Conservation (phyloP, 2,797 vertebrate species). For the Chrysocyon brachyurus region DNA sequence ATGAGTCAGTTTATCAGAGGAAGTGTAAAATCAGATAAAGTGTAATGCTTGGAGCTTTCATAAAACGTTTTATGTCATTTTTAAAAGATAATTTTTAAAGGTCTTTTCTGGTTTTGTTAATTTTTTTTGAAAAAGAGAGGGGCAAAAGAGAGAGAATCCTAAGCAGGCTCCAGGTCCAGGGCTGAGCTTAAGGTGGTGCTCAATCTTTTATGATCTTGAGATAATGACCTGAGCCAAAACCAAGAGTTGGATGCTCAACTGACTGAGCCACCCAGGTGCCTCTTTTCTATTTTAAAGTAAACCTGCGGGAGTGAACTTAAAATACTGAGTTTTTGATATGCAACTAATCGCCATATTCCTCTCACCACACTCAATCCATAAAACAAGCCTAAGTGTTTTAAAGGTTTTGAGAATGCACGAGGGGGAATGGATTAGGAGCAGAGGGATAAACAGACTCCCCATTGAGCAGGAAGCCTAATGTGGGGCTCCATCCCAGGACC, state of each 20-base stretch:
- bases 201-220: not conserved
- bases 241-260: not conserved
- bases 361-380: not conserved
- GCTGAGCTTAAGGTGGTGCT: not conserved
- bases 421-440: not conserved
- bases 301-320: not conserved
- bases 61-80: not conserved
- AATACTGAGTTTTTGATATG: not conserved
- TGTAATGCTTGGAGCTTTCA: not conserved
- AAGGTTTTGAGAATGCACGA: not conserved
- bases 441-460: not conserved
- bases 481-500: not conserved
- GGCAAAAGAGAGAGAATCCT: not conserved
- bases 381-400: not conserved
- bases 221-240: not conserved
- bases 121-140: not conserved
- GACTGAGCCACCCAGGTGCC: not conserved
- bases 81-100: not conserved
- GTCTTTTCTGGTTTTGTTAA: not conserved
- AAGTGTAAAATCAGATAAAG: not conserved
- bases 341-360: not conserved
- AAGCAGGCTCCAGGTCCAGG: not conserved
- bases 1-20: not conserved
- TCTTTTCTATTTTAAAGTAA: not conserved
- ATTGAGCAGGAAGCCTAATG: not conserved